Base-by-base conservation (phyloP, 2,888 invertebrate species). In the Scaptomyza caliginosa region DNA sequence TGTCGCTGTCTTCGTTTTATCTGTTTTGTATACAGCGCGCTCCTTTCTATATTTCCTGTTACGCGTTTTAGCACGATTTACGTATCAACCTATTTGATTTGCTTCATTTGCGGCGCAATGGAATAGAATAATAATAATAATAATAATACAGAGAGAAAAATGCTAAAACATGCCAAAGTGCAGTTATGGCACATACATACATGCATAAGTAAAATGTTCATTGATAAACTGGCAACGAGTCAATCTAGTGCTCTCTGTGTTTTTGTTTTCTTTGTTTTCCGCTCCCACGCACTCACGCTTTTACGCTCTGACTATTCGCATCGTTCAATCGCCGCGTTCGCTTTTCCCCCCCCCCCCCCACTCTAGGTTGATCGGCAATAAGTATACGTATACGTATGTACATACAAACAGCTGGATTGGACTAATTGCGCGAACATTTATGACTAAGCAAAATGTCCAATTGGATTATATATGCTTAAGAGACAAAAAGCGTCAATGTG, bases 361-460 rank as follows among this genome's bases (percentile, higher is more conserved):
- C n/a, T n/a, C 17, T 4, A 19, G 28, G 42, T 30, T 42, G 75
- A 74, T 74, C 59, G 30, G 43, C 59, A 69, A 59, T 73, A 65
- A 55, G 58, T n/a, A 64, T 51, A 64, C 11, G 13, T n/a, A 30
- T 32, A 13, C 26, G 8, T 26, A 7, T 8, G 58, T 26, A 68
- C 55, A 64, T 59, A 64, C 40, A 64, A 56, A 64, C 40, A 54
- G 43, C 38, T 64, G 58, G 39, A 69, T 58, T 72, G 80, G 48
- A 73, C 69, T 73, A 80, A 83, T 73, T 77, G 77, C 73, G 68
- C 81, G 77, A 65, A 77, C 46, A 60, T 59, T 65, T 77, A 79
- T 86, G 86, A 80, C 83, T 80, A 80, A 80, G 76, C 76, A 30
- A 78, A 85, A 82, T 65, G 68, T 69, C 76, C 86, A 66, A 85